phyloP scores from a whole-genome alignment of 2,113 vertebrate species.

The Proterorhinus semilunaris region DNA sequence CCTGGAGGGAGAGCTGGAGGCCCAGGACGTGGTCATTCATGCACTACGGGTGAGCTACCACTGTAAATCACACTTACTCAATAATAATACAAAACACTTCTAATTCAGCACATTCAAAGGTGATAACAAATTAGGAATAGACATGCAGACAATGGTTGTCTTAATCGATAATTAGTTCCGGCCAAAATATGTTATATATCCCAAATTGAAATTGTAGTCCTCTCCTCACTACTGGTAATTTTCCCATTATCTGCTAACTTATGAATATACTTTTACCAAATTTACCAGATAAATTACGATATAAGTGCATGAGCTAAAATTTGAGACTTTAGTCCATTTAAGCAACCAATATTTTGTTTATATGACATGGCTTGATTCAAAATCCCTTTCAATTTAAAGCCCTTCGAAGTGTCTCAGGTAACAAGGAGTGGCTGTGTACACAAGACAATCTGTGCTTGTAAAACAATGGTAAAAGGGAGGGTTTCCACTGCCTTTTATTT shows the following conservation, averaged over 20 bases:
- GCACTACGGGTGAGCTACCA: constrained; percentile 87
- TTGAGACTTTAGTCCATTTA: background rate
- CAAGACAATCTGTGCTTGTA: constrained; percentile 61
- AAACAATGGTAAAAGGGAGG: constrained; percentile 59
- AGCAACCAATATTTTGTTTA: background rate
- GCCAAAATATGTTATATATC: no score
- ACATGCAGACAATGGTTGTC: no score
- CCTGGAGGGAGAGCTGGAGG: constrained; percentile 95
- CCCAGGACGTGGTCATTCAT: constrained; percentile 95
- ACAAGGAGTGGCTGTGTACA: constrained; percentile 56
- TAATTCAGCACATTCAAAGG: no score
- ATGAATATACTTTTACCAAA: no score
- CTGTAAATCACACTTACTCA: constrained; percentile 2
- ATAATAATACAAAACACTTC: no score
- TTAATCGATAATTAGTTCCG: no score
- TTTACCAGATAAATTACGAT: no score
- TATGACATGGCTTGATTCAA: background rate
- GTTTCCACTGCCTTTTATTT: constrained; percentile 29
- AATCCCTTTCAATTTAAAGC: constrained; percentile 35
- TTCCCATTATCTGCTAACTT: no score
- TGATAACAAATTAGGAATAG: no score
- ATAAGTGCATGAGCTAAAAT: no score
- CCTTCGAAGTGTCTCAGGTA: constrained; percentile 46
- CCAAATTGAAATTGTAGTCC: no score
- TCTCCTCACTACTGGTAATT: no score